These are phyloP conservation scores for Apogon talboti DNA, from an alignment of 2,797 vertebrate genomes.

Conservation along the genomic window DNA sequence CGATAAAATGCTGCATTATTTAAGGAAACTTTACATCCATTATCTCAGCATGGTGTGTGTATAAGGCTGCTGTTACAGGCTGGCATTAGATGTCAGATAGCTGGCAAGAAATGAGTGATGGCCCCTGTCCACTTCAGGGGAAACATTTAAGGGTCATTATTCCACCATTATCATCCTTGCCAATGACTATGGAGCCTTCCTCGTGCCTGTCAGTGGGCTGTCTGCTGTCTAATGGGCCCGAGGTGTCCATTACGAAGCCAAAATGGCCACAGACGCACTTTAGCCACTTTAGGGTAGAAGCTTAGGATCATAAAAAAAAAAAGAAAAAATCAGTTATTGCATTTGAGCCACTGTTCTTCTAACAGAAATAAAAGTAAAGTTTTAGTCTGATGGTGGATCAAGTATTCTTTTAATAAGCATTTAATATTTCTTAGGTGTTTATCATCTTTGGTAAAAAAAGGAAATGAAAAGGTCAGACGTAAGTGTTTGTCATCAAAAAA, in stretches of 20 bases:
- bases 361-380: slow-evolving; percentile 1
- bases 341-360: neutral
- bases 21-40: neutral
- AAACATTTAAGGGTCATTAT: slow-evolving; percentile 79
- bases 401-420: neutral
- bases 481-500: slow-evolving; percentile 6
- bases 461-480: slow-evolving; percentile 6
- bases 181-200: slow-evolving; percentile 67
- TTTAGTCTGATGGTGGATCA: neutral
- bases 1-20: slow-evolving; percentile 6
- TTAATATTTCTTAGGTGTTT: no score
- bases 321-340: neutral
- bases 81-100: slow-evolving; percentile 57
- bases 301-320: slow-evolving; percentile 1
- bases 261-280: slow-evolving; percentile 58
- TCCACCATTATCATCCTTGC: slow-evolving; percentile 76
- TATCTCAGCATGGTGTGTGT: slow-evolving; percentile 20
- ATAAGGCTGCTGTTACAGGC: slow-evolving; percentile 30
- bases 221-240: slow-evolving; percentile 67
- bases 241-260: slow-evolving; percentile 66
- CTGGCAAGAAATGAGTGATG: slow-evolving; percentile 70
- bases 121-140: slow-evolving; percentile 60
- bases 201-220: slow-evolving; percentile 59
- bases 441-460: slow-evolving; percentile 1
- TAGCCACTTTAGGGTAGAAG: slow-evolving; percentile 35